Base-by-base conservation (phyloP, 2,888 invertebrate species). In the Neoaliturus tenellus region DNA sequence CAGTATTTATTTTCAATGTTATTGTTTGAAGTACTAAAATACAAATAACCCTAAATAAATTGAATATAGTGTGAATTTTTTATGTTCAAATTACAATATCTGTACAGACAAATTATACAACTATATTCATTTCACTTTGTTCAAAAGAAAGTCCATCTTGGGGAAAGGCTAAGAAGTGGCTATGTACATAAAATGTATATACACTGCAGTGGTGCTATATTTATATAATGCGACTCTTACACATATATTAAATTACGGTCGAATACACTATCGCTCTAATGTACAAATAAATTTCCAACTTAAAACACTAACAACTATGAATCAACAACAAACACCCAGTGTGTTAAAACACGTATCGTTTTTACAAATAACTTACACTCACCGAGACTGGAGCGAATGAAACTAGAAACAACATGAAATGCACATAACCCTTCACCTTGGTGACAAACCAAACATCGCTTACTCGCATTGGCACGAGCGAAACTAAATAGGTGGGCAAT, bases 11-110 rank as follows among this genome's bases (percentile, higher is more conserved):
- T 83, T 83, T 83, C 83, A 83, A 83, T 83, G 80, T 83, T 75
- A 75, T 78, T 83, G 78, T 82, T 82, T 73, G 73, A 71, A 82
- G 88, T 90, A 90, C 41, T 90, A 89, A 86, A 90, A 89, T 87
- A 90, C 90, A 83, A 90, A 88, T 80, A 90, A 87, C 86, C 82
- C 82, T 82, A 82, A 82, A 82, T 82, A 82, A 82, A 82, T 82
- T 31, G 82, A 82, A 82, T 82, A 82, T 82, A 82, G 73, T 82
- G 82, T 82, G 82, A 82, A 82, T 73, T 82, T n/a, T 73, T 73
- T 73, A 71, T 82, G 48, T 78, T 78, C 78, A 78, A 78, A 55
- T 82, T 82, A 82, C 82, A 82, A 82, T 82, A 82, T 82, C 73
- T 82, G 82, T 82, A 82, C 82, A 82, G 73, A 71, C 55, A 71